A percentile compares a stretch with the other conserved stretches of the same genome.
phyloP scores from a whole-genome alignment of 2,888 invertebrate genomes.

The Hemithea aestivaria region DNA sequence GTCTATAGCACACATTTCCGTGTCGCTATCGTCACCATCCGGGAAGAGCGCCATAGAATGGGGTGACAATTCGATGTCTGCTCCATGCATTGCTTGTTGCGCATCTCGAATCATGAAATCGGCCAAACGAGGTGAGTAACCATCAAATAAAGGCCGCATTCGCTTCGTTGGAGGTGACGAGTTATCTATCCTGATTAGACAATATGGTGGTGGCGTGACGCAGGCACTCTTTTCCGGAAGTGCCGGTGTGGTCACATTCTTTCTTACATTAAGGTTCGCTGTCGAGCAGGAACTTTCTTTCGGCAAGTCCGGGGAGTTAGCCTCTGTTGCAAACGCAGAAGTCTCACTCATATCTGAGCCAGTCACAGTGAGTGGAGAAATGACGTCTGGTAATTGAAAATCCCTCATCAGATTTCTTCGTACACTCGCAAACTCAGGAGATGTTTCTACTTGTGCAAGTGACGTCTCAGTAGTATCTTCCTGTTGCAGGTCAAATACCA shows the following conservation, averaged over 20 bases:
- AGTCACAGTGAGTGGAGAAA: constrained; percentile 1
- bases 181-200: background rate
- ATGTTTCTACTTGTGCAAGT: background rate
- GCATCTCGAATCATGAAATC: constrained; percentile 8
- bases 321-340: background rate
- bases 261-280: too few relatives aligned
- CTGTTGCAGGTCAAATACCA: constrained; percentile 11
- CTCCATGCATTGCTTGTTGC: background rate
- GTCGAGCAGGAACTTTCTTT: background rate
- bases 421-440: too few relatives aligned
- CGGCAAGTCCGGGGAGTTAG: background rate
- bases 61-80: background rate
- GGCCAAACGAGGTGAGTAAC: constrained; percentile 5
- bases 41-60: constrained; percentile 1
- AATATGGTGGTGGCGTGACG: background rate
- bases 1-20: constrained; percentile 4
- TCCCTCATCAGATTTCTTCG: background rate
- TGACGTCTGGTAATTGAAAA: background rate
- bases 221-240: background rate
- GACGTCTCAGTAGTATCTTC: constrained; percentile 9
- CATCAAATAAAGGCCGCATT: background rate
- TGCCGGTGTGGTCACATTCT: too few relatives aligned
- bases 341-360: background rate
- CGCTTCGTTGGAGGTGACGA: constrained; percentile 2
- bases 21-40: background rate